phyloP scores from a whole-genome alignment of 2,888 invertebrate species.

The Plagiodera versicolora region DNA sequence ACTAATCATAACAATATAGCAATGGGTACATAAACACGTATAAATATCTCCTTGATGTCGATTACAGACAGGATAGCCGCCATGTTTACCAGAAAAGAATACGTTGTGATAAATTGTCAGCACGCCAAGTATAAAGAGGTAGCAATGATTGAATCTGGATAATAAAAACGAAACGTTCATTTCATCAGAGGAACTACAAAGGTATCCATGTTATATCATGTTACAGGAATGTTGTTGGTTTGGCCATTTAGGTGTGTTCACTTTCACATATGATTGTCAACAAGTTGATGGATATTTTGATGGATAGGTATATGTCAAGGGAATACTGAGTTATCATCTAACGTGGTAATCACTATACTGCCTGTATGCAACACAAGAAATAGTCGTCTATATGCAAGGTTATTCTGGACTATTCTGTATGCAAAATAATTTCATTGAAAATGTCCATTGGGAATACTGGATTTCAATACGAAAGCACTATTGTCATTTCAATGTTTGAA shows the following conservation, averaged over 20 bases:
- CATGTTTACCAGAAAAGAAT: constrained; percentile 24
- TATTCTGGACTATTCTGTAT: background rate
- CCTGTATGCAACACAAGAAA: constrained; percentile 17
- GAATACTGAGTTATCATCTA: constrained; percentile 13
- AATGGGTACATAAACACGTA: constrained; percentile 44
- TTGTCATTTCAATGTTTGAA: background rate
- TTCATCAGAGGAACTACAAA: too few relatives aligned
- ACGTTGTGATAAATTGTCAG: constrained; percentile 12
- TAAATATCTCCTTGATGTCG: constrained; percentile 27
- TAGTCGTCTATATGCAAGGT: background rate
- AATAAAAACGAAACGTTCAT: too few relatives aligned
- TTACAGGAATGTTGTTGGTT: too few relatives aligned
- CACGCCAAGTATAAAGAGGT: background rate
- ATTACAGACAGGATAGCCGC: constrained; percentile 26
- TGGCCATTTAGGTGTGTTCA: too few relatives aligned
- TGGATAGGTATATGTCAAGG: background rate
- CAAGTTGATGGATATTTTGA: too few relatives aligned
- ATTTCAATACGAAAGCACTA: background rate
- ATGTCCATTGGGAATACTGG: background rate
- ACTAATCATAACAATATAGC: constrained; percentile 54
- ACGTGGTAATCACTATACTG: constrained; percentile 21
- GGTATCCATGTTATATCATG: too few relatives aligned
- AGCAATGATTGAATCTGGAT: too few relatives aligned
- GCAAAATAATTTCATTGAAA: constrained; percentile 1
- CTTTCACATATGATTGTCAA: too few relatives aligned